Evolutionary conservation across 2,113 vertebrate genomes (phyloP), one percentile per base, ranked within the genome.

Genomic region (Lasiurus borealis): DNA sequence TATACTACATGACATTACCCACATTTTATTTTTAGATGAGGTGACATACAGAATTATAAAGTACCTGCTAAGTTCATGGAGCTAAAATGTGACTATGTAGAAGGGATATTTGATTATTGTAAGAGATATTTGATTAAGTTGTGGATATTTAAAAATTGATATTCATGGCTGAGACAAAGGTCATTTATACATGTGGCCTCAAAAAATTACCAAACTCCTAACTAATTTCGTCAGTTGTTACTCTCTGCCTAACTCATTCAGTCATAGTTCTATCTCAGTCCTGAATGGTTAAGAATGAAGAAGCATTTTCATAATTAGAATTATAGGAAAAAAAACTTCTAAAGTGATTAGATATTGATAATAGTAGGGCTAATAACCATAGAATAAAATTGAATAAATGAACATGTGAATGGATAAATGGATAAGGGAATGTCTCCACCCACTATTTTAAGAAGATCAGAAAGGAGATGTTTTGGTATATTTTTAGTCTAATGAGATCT

Each of bases 61-160:
- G 27, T 66, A 44, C 11, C 52, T 78, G 5, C 31, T 72, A 54
- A 52, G 27, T 77, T 93, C 23, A 54, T 36, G 40, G 12, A 85
- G 6, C 31, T 71, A 72, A 46, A 87, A 77, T 59, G 3, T 69
- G n/a, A 57, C 25, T n/a, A 4, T 68, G 6, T 66, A n/a, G 77
- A 69, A 84, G 15, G 16, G 75, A 75, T 91, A 34, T 78, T 88
- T 93, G 52, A 19, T 54, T 54, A 54, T 54, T 54, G 34, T 18
- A 66, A 88, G 19, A 2, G 8, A 23, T 85, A 78, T 29, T 88
- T 88, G 23, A 77, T 88, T 81, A 29, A 72, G 6, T 36, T 72
- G 72, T 90, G 14, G 25, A 25, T 69, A n/a, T 78, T 92, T 68
- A 68, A 88, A 92, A 81, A n/a, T 40, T 88, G 31, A 52, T 13